phyloP scores from a whole-genome alignment of 2,113 vertebrate genomes.

The Ptilonorhynchus violaceus region DNA sequence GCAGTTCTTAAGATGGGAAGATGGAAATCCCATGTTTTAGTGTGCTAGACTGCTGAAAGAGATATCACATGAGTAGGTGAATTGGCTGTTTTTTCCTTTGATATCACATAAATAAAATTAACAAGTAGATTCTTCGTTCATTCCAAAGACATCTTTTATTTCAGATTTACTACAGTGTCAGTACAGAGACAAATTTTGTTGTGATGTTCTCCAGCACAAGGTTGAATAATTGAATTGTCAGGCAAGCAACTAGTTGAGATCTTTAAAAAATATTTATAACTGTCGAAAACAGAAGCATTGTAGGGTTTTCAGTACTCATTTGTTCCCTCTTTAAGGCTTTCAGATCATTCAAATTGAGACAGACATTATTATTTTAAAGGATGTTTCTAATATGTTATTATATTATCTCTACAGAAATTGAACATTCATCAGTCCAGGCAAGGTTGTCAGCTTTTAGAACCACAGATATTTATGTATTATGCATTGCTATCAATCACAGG shows the following conservation, averaged over 20 bases:
- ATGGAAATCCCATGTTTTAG: neutral
- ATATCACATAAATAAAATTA: constrained; percentile 21
- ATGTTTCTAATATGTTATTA: constrained; percentile 20
- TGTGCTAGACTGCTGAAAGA: neutral
- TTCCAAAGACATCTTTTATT: constrained; percentile 4
- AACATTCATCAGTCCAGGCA: neutral
- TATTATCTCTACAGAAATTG: constrained; percentile 2
- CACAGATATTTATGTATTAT: neutral
- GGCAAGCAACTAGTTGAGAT: neutral
- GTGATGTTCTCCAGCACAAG: neutral
- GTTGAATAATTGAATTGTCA: constrained; percentile 50
- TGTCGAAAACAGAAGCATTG: neutral
- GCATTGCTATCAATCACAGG: neutral
- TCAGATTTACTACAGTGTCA: constrained; percentile 12
- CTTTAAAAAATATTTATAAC: constrained; percentile 16
- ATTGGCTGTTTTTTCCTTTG: neutral
- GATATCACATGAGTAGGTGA: neutral
- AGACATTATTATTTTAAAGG: constrained; percentile 37
- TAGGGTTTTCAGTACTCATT: neutral
- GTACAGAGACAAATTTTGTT: constrained; percentile 19
- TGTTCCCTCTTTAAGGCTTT: constrained; percentile 9
- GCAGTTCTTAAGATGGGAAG: neutral
- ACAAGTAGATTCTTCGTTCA: neutral
- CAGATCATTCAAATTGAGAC: neutral
- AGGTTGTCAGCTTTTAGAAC: constrained; percentile 9